Evolutionary conservation across 2,113 vertebrate genomes (phyloP).

Genomic region (Nansenia antarctica): DNA sequence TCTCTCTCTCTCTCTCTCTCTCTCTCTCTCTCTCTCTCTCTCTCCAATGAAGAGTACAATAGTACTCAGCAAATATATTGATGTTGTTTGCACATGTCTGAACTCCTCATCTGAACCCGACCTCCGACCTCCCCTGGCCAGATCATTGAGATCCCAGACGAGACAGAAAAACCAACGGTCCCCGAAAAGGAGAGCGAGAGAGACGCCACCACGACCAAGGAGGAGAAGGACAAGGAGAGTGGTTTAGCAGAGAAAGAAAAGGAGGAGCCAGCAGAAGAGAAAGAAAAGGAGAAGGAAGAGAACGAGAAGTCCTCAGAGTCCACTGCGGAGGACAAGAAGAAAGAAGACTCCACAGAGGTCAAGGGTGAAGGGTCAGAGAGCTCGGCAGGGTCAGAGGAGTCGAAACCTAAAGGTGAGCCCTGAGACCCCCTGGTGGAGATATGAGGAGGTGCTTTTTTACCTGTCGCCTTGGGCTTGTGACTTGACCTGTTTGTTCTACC

Average conservation of each 20-base stretch:
- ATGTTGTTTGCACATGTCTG: not conserved
- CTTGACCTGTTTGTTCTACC: constrained; percentile 9
- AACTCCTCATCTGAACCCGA: not conserved
- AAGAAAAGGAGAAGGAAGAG: constrained; percentile 53
- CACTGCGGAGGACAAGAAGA: constrained; percentile 32
- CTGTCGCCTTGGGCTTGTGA: not conserved
- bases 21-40: too few relatives aligned
- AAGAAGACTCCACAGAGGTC: constrained; percentile 46
- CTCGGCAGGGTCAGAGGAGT: constrained; percentile 78
- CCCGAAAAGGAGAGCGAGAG: constrained; percentile 73
- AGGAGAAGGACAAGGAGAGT: constrained; percentile 80
- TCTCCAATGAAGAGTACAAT: too few relatives aligned
- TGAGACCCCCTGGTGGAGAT: not conserved
- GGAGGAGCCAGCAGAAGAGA: constrained; percentile 73
- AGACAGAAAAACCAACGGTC: constrained; percentile 68
- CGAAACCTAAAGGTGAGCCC: constrained; percentile 80
- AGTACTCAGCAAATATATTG: not conserved
- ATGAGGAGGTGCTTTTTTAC: not conserved
- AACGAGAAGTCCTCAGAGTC: constrained; percentile 9
- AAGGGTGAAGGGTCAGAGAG: constrained; percentile 69
- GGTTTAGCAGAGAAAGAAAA: too few relatives aligned
- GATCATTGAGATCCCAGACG: constrained; percentile 81
- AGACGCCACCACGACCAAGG: constrained; percentile 64
- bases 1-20: too few relatives aligned
- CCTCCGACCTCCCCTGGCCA: constrained; percentile 27